phyloP scores from a whole-genome alignment of 2,797 vertebrate species.

The Simalia tracyae region DNA sequence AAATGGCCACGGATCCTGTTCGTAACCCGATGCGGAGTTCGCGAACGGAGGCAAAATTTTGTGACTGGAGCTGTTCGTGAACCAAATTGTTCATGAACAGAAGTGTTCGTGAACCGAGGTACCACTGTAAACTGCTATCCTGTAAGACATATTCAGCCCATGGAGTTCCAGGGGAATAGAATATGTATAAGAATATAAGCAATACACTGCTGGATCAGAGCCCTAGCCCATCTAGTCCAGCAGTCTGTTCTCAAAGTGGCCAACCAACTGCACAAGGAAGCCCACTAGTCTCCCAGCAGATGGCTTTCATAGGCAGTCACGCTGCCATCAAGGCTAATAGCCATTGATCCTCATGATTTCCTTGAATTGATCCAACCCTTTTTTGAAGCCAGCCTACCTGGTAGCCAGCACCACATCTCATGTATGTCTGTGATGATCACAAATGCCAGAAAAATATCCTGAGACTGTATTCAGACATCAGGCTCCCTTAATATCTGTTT shows the following conservation, averaged over 20 bases:
- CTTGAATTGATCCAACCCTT: neutral
- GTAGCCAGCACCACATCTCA: neutral
- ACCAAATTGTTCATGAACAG: too few relatives aligned
- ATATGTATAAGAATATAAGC: too few relatives aligned
- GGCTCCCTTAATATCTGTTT: too few relatives aligned
- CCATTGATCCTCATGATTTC: neutral
- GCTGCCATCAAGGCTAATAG: neutral
- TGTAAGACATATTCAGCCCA: neutral
- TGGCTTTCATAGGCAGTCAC: neutral
- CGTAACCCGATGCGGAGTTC: too few relatives aligned
- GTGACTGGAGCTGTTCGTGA: too few relatives aligned
- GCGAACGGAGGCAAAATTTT: too few relatives aligned
- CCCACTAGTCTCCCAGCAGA: neutral
- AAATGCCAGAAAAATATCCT: neutral
- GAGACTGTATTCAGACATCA: neutral
- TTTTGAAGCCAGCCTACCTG: neutral
- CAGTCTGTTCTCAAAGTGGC: neutral
- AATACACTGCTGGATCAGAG: neutral
- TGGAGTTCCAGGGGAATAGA: too few relatives aligned
- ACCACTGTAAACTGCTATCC: neutral
- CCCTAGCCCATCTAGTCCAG: neutral
- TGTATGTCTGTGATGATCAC: neutral
- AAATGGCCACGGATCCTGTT: too few relatives aligned
- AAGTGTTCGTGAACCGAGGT: too few relatives aligned
- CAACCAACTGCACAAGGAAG: neutral